A percentile compares a stretch with the other conserved stretches of the same genome.
Conservation (phyloP, 2,113 vertebrate species). For the Chrysemys picta region DNA sequence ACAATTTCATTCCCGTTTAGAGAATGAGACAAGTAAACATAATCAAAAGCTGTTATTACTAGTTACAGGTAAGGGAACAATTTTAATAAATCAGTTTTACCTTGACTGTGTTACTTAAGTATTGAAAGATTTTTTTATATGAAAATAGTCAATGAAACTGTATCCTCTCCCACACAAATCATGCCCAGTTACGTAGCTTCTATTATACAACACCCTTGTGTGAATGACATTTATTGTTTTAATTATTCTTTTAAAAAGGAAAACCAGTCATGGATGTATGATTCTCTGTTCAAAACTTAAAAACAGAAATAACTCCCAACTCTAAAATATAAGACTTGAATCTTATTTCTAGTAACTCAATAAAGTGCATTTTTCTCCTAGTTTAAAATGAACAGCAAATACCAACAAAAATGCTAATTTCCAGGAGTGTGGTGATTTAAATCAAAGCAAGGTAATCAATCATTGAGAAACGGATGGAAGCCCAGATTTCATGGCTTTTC, state of each 20-base stretch:
- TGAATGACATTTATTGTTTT: neutral
- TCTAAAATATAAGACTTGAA: neutral
- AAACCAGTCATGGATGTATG: neutral
- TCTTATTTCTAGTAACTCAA: rapidly evolving
- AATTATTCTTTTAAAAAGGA: neutral
- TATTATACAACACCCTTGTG: neutral
- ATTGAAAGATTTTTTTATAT: neutral
- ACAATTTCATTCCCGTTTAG: neutral
- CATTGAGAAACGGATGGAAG: rapidly evolving
- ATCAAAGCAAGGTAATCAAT: neutral
- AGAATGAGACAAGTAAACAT: neutral
- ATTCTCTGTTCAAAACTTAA: neutral
- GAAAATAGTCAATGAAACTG: neutral
- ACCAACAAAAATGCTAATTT: rapidly evolving
- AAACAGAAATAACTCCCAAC: neutral
- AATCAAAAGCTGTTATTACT: neutral
- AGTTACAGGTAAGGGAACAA: neutral
- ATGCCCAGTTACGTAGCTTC: neutral
- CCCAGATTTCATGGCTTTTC: neutral
- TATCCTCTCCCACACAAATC: neutral
- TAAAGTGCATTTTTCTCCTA: neutral
- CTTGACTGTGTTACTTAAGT: neutral
- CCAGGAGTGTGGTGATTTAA: rapidly evolving
- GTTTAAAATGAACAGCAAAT: neutral
- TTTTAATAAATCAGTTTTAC: neutral